Percentiles rank a stretch among this genome's conserved stretches.
phyloP scores from a whole-genome alignment of 2,113 vertebrate genomes.

The Glaucidium brasilianum region DNA sequence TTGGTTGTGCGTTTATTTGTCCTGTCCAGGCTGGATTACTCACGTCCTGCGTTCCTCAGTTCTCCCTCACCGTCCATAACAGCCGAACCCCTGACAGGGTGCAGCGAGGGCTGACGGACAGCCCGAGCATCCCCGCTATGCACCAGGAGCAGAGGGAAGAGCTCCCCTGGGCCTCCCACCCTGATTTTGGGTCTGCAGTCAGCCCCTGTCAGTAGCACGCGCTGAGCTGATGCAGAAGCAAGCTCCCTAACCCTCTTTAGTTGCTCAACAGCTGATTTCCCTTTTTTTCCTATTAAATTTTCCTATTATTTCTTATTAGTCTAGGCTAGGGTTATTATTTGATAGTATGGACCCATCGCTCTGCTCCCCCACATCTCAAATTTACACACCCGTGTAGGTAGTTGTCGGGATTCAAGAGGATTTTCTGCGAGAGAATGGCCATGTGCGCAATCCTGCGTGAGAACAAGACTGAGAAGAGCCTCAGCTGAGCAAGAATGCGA shows the following conservation, averaged over 20 bases:
- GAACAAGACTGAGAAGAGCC: too few relatives aligned
- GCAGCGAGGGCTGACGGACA: background rate
- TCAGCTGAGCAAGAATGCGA: too few relatives aligned
- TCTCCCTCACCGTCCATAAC: background rate
- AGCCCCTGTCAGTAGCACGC: background rate
- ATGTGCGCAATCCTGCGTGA: too few relatives aligned
- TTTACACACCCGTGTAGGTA: fast-evolving
- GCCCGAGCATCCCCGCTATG: background rate
- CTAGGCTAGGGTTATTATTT: too few relatives aligned
- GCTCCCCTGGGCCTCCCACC: background rate
- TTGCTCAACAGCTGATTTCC: background rate
- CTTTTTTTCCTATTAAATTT: too few relatives aligned
- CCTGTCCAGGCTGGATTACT: background rate
- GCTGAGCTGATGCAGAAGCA: background rate
- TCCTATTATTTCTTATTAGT: background rate
- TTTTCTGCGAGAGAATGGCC: too few relatives aligned
- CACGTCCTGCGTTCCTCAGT: fast-evolving
- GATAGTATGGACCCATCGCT: background rate
- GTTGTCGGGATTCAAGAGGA: too few relatives aligned
- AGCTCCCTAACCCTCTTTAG: background rate
- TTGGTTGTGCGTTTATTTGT: background rate
- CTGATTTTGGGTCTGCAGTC: background rate
- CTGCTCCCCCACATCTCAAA: background rate
- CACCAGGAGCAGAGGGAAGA: background rate
- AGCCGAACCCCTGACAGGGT: background rate